phyloP scores from a whole-genome alignment of 2,888 invertebrate species.

The Escarpia spicata region DNA sequence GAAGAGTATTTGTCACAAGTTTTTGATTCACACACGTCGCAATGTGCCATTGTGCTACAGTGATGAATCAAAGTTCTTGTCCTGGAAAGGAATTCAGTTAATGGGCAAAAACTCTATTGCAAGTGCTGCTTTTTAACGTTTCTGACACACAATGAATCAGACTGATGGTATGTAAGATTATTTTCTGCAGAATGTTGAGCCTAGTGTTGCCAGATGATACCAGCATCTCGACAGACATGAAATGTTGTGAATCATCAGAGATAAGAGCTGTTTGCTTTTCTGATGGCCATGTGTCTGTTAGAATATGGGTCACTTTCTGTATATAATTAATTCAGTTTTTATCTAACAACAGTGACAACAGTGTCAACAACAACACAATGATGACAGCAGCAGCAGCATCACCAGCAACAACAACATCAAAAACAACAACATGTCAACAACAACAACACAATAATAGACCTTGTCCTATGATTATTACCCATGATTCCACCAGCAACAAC shows the following conservation, averaged over 20 bases:
- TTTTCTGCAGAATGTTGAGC: not conserved
- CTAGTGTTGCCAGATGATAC: not conserved
- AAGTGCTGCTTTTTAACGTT: not conserved
- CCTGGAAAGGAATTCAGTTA: constrained; percentile 9
- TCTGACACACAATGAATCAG: not conserved
- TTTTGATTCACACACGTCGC: not conserved
- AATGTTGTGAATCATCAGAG: too few species aligned
- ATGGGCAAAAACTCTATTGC: not conserved
- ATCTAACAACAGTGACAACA: not conserved
- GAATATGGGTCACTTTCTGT: too few species aligned
- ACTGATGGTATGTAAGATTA: not conserved
- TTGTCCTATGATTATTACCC: not conserved
- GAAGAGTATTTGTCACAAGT: not conserved
- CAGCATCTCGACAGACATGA: not conserved
- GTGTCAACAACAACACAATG: not conserved
- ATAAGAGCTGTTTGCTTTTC: too few species aligned
- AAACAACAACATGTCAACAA: not conserved
- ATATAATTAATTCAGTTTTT: too few species aligned
- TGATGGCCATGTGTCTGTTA: too few species aligned
- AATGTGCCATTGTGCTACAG: not conserved
- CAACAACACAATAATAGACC: not conserved
- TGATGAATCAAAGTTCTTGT: not conserved
- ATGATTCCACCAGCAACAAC: not conserved
- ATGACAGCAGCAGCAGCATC: not conserved
- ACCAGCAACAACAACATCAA: not conserved